phyloP scores from a whole-genome alignment of 2,888 invertebrate genomes.

The Alloscopus bannaensis region DNA sequence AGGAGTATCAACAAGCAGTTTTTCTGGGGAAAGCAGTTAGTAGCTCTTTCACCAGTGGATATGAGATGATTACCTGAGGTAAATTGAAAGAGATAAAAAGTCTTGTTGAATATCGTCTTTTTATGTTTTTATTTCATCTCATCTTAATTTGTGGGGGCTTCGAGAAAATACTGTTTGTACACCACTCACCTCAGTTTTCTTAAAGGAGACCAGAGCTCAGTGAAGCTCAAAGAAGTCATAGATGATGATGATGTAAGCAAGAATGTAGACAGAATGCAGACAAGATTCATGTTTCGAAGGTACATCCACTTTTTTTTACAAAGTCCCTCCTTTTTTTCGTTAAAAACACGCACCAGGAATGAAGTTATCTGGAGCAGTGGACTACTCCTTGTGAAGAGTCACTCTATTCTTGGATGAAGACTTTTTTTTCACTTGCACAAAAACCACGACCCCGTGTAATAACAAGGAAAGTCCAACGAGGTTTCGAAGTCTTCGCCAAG shows the following conservation, averaged over 20 bases:
- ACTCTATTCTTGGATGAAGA: too few species aligned
- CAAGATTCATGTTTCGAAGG: neutral
- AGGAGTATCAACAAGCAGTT: conserved; percentile 2
- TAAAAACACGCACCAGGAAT: too few species aligned
- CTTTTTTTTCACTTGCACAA: too few species aligned
- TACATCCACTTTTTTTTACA: neutral
- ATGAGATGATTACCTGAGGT: neutral
- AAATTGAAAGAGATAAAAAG: conserved; percentile 20
- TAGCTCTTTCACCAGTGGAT: neutral
- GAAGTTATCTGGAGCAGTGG: too few species aligned
- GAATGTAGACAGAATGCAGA: neutral
- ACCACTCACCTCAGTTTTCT: too few species aligned
- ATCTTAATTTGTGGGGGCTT: neutral
- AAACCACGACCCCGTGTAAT: too few species aligned
- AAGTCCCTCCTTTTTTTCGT: neutral
- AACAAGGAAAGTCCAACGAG: too few species aligned
- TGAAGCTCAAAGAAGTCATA: too few species aligned
- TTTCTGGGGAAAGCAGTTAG: neutral
- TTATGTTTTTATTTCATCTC: neutral
- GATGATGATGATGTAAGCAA: conserved; percentile 14
- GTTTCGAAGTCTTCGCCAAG: too few species aligned
- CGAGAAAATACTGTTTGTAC: conserved; percentile 1
- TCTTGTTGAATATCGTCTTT: neutral
- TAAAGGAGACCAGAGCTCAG: too few species aligned
- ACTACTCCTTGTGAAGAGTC: too few species aligned